phyloP scores from a whole-genome alignment of 2,113 vertebrate genomes.

The Daubentonia madagascariensis region DNA sequence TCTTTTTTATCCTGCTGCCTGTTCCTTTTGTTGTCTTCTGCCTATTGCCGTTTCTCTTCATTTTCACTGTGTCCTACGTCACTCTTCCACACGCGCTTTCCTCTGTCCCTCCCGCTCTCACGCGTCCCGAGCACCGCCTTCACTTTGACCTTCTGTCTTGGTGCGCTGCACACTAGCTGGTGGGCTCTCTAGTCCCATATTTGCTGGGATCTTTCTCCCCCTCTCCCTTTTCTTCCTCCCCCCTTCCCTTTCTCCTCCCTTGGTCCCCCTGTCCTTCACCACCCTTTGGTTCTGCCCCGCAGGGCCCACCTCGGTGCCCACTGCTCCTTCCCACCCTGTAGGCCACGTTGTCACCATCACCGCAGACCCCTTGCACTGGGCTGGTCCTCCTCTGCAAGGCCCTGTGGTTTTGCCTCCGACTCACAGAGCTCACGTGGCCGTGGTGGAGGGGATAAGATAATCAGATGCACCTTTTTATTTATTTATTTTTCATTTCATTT shows the following conservation, averaged over 20 bases:
- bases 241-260: too few relatives aligned
- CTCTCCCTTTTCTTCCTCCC: background rate
- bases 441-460: background rate
- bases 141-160: background rate
- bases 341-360: fast-evolving
- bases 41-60: background rate
- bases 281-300: too few relatives aligned
- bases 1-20: background rate
- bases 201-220: background rate
- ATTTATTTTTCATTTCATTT: background rate
- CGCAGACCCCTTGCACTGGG: fast-evolving
- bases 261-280: fast-evolving
- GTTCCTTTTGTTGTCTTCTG: background rate
- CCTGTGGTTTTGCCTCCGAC: background rate
- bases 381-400: background rate
- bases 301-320: background rate
- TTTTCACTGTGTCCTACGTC: background rate
- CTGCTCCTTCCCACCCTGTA: too few relatives aligned
- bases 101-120: background rate
- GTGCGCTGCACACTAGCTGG: fast-evolving
- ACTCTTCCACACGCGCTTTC: fast-evolving
- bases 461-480: background rate
- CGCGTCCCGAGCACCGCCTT: fast-evolving
- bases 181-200: background rate
- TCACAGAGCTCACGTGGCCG: background rate